Base-by-base conservation (phyloP, 2,797 vertebrate species). In the Onychomys leucogaster region DNA sequence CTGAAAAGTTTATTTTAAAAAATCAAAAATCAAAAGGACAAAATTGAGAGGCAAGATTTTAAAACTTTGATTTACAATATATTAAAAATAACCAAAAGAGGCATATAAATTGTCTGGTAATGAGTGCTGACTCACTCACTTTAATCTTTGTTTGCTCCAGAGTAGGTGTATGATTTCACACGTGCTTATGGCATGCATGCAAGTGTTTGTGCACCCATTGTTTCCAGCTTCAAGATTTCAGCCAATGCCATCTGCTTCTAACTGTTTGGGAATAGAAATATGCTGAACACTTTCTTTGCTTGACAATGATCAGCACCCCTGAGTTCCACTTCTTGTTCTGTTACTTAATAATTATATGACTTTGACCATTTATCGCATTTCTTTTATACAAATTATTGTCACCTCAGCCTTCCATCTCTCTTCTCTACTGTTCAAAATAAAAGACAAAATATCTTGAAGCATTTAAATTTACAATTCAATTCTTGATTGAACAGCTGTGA, bases 11-110 rank as follows among this genome's bases (percentile, higher is more conserved):
- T 43, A 41, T 43, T 78, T 67, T 49, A 67, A 85, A 65, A 85
- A 49, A 4, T 0, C 37, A 43, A 83, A 85, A 34, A 23, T 14
- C 32, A 67, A 67, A 67, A 67, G 5, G 41, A 67, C 52, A 41
- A 84, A 89, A 87, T 49, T 43, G 19, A 1, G 9, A 46, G 16
- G 46, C 2, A 46, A 23, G 0, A 3, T 43, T 86, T 88, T 93
- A 69, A 55, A 21, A 43, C 1, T 87, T 29, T 59, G n/a, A 46
- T 65, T 80, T 92, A 81, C 0, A 85, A 0, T 85, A 55, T 67
- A 75, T 46, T 85, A 43, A 88, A 94, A 90, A 88, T 41, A 78
- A 69, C 4, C 94, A 78, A 91, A 84, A 5, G 43, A 59, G 7
- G 0, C 25, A 11, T 34, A 19, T 23, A 16, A 43, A 29, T 5